These are phyloP conservation scores for Sternarchorhynchus goeldii DNA, from an alignment of 2,797 vertebrate species.

Conservation along the genomic window DNA sequence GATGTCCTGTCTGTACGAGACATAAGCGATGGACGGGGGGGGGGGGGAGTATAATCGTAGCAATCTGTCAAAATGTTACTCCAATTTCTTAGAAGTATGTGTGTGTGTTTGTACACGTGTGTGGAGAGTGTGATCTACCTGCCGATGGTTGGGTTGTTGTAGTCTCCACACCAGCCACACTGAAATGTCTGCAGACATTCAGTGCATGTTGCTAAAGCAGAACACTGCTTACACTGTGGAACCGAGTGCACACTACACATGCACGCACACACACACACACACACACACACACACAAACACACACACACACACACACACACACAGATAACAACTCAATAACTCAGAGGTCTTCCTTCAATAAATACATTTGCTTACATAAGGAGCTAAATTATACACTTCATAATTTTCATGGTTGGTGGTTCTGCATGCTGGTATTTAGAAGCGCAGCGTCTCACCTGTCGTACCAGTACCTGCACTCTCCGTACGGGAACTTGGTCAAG, in stretches of 20 bases:
- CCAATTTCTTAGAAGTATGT: neutral
- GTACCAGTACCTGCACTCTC: conserved; percentile 92
- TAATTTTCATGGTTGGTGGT: too few relatives aligned
- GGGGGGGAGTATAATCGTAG: too few relatives aligned
- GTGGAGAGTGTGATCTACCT: conserved; percentile 72
- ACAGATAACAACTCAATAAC: neutral
- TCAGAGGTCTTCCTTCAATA: too few relatives aligned
- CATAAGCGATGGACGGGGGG: too few relatives aligned
- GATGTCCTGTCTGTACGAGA: too few relatives aligned
- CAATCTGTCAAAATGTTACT: neutral
- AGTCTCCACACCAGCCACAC: conserved; percentile 93
- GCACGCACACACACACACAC: neutral
- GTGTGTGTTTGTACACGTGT: neutral
- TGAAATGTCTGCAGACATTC: conserved; percentile 89
- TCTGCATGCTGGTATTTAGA: neutral
- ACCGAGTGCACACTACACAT: conserved; percentile 85
- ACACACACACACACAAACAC: conserved; percentile 10
- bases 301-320: neutral
- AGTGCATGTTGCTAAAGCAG: conserved; percentile 79
- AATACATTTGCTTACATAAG: too few relatives aligned
- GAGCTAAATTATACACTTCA: neutral
- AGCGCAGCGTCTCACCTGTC: conserved; percentile 78
- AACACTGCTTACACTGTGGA: conserved; percentile 87
- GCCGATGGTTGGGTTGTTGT: conserved; percentile 90
- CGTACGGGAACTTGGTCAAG: conserved; percentile 90